These are phyloP conservation scores for Schlechtendalia chinensis DNA, from an alignment of 1,140 invertebrate genomes.

Conservation along the genomic window DNA sequence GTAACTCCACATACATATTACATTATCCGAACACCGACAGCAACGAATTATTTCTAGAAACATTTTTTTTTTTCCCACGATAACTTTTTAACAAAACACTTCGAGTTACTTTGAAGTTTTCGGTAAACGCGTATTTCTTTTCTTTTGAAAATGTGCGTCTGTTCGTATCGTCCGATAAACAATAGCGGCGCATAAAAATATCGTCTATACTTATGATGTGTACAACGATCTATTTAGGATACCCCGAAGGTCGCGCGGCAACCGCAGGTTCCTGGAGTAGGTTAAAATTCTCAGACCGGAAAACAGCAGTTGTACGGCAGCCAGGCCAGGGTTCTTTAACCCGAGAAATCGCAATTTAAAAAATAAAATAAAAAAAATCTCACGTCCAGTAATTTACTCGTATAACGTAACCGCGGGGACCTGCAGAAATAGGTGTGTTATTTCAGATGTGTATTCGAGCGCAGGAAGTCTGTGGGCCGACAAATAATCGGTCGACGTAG, in stretches of 20 bases:
- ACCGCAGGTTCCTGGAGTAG: constrained; percentile 24
- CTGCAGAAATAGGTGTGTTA: neutral
- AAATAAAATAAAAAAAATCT: constrained; percentile 24
- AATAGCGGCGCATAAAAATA: too few species aligned
- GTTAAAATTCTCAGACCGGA: constrained; percentile 32
- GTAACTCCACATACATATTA: too few species aligned
- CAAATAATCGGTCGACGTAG: constrained; percentile 39
- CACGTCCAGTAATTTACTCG: neutral
- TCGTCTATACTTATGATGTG: too few species aligned
- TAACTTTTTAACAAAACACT: too few species aligned
- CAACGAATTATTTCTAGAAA: too few species aligned
- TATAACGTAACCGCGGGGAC: constrained; percentile 2
- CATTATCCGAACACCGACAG: too few species aligned
- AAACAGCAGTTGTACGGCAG: neutral
- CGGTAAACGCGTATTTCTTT: too few species aligned
- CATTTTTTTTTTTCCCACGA: too few species aligned
- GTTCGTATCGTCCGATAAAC: too few species aligned
- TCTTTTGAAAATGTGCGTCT: too few species aligned
- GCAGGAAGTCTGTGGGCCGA: constrained; percentile 45
- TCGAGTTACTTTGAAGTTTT: too few species aligned
- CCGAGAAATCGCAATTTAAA: neutral
- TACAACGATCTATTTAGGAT: neutral
- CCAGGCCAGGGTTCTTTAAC: constrained; percentile 14
- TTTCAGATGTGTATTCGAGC: constrained; percentile 14
- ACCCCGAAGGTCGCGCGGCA: neutral